Conservation (phyloP, 2,888 invertebrate genomes). For the Hoplodrina ambigua region DNA sequence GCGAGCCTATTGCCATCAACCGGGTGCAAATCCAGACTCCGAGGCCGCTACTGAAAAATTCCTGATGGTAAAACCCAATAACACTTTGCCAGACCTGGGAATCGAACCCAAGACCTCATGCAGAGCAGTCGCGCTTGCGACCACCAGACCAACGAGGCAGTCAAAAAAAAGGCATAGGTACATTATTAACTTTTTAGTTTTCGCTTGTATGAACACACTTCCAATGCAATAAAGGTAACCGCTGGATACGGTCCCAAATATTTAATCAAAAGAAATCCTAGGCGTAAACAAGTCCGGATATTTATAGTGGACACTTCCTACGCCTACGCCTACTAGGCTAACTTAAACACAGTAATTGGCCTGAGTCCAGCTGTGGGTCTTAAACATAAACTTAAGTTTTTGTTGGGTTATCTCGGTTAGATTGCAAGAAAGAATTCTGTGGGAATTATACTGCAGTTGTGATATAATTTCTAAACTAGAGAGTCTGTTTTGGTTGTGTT, state of each 20-base stretch:
- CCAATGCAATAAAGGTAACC: conserved; percentile 25
- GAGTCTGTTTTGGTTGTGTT: background rate
- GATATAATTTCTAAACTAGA: background rate
- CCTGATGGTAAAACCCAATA: no score
- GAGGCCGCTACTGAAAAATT: no score
- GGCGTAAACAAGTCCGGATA: conserved; percentile 36
- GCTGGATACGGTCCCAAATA: conserved; percentile 23
- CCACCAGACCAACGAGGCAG: no score
- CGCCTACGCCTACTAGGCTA: conserved; percentile 23
- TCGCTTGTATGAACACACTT: conserved; percentile 18
- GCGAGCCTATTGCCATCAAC: no score
- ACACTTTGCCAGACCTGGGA: no score
- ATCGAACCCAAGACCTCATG: no score
- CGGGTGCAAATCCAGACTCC: no score
- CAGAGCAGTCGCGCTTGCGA: no score
- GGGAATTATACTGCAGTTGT: conserved; percentile 22
- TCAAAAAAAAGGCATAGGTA: no score
- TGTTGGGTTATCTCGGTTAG: conserved; percentile 38
- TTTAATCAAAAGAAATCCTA: conserved; percentile 39
- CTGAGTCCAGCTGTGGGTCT: conserved; percentile 42
- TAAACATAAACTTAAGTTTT: conserved; percentile 45
- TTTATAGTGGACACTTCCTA: conserved; percentile 48
- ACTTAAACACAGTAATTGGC: conserved; percentile 54
- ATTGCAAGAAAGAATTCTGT: background rate
- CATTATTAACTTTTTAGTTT: conserved; percentile 21